phyloP scores from a whole-genome alignment of 2,113 vertebrate species.

The Aspidoscelis tigris region DNA sequence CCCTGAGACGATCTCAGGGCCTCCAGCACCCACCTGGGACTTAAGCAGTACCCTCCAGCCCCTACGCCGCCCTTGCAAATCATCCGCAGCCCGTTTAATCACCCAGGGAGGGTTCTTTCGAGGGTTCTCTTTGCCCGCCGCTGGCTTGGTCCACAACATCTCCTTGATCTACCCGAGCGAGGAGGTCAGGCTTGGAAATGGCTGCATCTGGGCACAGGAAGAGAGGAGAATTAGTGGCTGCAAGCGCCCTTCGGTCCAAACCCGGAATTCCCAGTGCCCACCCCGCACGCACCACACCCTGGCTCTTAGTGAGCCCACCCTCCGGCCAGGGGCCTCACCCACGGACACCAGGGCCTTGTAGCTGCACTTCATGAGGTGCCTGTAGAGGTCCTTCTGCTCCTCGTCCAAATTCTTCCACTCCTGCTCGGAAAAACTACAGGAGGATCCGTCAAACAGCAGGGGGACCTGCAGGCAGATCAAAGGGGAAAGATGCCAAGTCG shows the following conservation, averaged over 20 bases:
- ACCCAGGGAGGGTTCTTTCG: constrained; percentile 53
- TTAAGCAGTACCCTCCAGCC: not conserved
- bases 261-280: not conserved
- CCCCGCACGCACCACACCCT: too few species aligned
- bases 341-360: constrained; percentile 80
- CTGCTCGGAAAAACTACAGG: constrained; percentile 77
- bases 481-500: fast-evolving
- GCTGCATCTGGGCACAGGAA: constrained; percentile 41
- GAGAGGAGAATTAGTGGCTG: too few species aligned
- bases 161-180: constrained; percentile 56
- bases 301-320: not conserved
- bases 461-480: constrained; percentile 72
- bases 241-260: too few species aligned
- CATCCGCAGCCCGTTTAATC: not conserved
- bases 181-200: constrained; percentile 64
- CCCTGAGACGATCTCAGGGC: not conserved
- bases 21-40: not conserved
- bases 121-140: constrained; percentile 29
- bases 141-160: constrained; percentile 42
- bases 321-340: constrained; percentile 17
- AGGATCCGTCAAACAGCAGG: constrained; percentile 71
- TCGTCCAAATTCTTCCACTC: constrained; percentile 78
- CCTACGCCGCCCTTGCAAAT: fast-evolving
- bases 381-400: constrained; percentile 82
- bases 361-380: constrained; percentile 81